Conservation (phyloP, 1,140 invertebrate genomes). For the Aphidius gifuensis region DNA sequence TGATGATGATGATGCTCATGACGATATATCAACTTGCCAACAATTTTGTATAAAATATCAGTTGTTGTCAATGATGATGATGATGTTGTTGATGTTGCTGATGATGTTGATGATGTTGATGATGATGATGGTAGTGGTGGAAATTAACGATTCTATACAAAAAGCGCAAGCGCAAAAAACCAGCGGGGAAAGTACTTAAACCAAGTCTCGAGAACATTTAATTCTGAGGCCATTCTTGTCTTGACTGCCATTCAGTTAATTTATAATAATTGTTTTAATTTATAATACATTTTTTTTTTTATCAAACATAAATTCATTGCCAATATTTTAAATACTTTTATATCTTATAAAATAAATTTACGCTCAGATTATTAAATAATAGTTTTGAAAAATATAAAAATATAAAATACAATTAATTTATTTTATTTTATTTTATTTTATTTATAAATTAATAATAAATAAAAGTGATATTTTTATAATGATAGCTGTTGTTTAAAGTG, state of each 20-base stretch:
- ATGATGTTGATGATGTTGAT: not conserved
- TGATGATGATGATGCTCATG: not conserved
- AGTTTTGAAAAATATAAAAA: too few relatives aligned
- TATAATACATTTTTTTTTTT: conserved; percentile 1
- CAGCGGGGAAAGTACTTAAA: conserved; percentile 49
- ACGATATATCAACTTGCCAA: not conserved
- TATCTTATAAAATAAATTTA: too few relatives aligned
- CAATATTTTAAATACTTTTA: too few relatives aligned
- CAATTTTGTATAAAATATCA: not conserved
- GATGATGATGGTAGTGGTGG: too few relatives aligned
- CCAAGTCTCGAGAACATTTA: conserved; percentile 36
- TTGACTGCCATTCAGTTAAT: conserved; percentile 35
- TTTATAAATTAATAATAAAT: too few relatives aligned
- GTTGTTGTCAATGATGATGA: not conserved
- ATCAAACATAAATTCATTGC: too few relatives aligned
- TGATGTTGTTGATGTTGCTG: not conserved
- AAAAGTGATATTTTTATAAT: not conserved
- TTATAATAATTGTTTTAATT: conserved; percentile 5
- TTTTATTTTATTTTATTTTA: not conserved
- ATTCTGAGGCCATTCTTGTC: conserved; percentile 45
- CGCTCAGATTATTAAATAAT: too few relatives aligned
- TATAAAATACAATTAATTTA: too few relatives aligned
- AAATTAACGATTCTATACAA: not conserved
- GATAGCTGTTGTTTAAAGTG: not conserved
- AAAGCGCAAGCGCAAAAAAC: conserved; percentile 21